Evolutionary conservation across 1,140 invertebrate species (phyloP).

Genomic region (Formica selysi): DNA sequence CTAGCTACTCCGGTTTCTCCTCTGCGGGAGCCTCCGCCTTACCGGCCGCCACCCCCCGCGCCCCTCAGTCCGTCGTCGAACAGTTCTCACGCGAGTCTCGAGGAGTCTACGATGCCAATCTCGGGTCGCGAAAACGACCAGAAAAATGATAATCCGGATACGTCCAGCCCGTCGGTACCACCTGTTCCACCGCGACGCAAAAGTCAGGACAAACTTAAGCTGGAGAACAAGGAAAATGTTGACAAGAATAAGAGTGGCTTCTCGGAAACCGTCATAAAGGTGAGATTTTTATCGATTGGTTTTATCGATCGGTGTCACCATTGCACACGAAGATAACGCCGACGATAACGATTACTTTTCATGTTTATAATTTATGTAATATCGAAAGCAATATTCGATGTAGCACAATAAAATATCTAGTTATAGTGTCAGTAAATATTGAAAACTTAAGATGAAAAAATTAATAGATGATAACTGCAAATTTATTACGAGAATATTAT

Average conservation of each 20-base stretch:
- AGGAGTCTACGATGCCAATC: slow-evolving; percentile 55
- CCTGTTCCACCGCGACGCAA: slow-evolving; percentile 88
- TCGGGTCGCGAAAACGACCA: slow-evolving; percentile 60
- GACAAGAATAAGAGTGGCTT: slow-evolving; percentile 76
- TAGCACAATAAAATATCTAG: not conserved
- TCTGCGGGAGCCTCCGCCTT: slow-evolving; percentile 88
- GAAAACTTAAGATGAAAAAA: not conserved
- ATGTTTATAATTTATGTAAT: not conserved
- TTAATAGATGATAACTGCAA: not conserved
- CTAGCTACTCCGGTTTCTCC: slow-evolving; percentile 81
- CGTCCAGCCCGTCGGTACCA: slow-evolving; percentile 77
- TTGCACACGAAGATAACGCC: not conserved
- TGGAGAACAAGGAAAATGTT: slow-evolving; percentile 86
- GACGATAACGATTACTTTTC: not conserved
- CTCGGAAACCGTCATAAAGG: slow-evolving; percentile 78
- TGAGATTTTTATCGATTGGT: slow-evolving; percentile 49
- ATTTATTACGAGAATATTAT: not conserved
- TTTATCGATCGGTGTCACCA: not conserved
- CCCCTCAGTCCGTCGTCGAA: slow-evolving; percentile 77
- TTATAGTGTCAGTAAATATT: not conserved
- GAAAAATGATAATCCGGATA: slow-evolving; percentile 51
- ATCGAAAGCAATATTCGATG: not conserved
- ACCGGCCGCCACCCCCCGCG: slow-evolving; percentile 89
- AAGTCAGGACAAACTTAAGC: slow-evolving; percentile 86
- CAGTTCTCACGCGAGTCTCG: slow-evolving; percentile 26